A percentile compares a stretch with the other conserved stretches of the same genome.
Conservation (phyloP, 2,888 invertebrate genomes). For the Gari tellinella region DNA sequence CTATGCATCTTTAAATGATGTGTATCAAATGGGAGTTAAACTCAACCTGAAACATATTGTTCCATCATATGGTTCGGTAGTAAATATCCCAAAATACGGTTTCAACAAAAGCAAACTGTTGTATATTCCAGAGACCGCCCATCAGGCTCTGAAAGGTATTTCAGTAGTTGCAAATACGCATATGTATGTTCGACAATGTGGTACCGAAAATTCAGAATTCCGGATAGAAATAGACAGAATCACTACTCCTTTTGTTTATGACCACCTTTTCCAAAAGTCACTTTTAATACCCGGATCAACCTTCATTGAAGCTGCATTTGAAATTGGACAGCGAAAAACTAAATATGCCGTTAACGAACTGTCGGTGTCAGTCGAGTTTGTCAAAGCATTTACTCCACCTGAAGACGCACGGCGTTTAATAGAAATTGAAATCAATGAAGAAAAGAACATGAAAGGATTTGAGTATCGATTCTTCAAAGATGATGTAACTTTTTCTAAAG, state of each 20-base stretch:
- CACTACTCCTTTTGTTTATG: constrained; percentile 52
- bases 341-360: background rate
- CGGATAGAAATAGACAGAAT: constrained; percentile 28
- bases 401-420: background rate
- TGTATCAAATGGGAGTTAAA: constrained; percentile 23
- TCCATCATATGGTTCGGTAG: background rate
- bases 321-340: constrained; percentile 13
- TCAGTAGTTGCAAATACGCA: no score
- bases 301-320: constrained; percentile 48
- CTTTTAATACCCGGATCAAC: constrained; percentile 55
- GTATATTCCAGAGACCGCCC: constrained; percentile 8
- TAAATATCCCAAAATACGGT: constrained; percentile 62
- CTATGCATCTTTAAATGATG: constrained; percentile 14
- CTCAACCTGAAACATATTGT: constrained; percentile 21
- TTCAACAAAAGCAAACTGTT: constrained; percentile 39
- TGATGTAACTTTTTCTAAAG: background rate
- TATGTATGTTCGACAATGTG: constrained; percentile 7
- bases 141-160: no score
- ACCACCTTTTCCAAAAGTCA: constrained; percentile 43
- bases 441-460: background rate
- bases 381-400: background rate
- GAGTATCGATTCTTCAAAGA: background rate
- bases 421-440: no score
- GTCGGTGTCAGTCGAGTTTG: background rate
- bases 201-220: background rate